Base-by-base conservation (phyloP, 2,888 invertebrate genomes). In the Hymenopus coronatus region DNA sequence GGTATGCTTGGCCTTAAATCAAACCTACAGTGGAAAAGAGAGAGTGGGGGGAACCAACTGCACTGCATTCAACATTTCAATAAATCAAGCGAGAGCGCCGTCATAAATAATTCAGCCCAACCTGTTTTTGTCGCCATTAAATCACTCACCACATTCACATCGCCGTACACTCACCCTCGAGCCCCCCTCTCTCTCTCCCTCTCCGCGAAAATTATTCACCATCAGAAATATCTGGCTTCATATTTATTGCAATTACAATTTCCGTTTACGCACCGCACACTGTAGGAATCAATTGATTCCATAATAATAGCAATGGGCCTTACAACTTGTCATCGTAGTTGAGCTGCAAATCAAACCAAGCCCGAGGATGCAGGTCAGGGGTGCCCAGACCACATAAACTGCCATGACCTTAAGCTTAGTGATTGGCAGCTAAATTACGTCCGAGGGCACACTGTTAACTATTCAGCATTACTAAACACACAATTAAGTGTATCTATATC, bases 81-180 rank as follows among this genome's bases (percentile, higher is more conserved):
- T 88, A 88, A 88, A 88, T 88, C 88, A 88, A 81, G 85, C 84
- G 33, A 54, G 88, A 84, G 82, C 85, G 84, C 85, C 88, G 33
- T 89, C 89, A 87, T 89, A 89, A 89, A 89, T 89, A 89, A 89
- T 89, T 89, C 89, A 89, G 83, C 87, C 87, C 84, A 83, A 89
- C 87, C 89, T 87, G 87, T 86, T 89, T 87, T 89, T 89, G 89
- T 86, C 89, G 89, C 89, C 87, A 89, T 89, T 89, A 89, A 89
- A 89, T 89, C 89, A 89, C 89, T 89, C 89, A 81, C 81, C 88
- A 88, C 88, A 85, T 88, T 82, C 54, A 81, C 25, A 84, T 28
- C 28, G 15, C 83, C 70, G 84, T 70, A 82, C 82, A 84, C 14
- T 84, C 84, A 40, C 84, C 33, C 84, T 81, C 54, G 54, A 70